Conservation (phyloP, 2,113 vertebrate genomes). For the Nipponia nippon region DNA sequence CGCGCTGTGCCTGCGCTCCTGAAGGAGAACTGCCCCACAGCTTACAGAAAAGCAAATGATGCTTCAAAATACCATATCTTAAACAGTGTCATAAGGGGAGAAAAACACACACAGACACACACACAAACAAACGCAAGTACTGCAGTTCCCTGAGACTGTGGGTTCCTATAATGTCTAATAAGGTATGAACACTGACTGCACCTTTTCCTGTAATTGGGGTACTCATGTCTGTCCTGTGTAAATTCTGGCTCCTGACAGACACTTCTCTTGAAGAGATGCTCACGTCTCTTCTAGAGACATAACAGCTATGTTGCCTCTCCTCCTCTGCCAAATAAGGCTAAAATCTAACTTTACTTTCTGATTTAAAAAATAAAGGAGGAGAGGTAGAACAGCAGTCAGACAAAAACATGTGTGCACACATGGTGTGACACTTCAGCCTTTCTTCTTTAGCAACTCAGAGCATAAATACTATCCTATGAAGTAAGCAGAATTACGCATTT, state of each 20-base stretch:
- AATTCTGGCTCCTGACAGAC: background rate
- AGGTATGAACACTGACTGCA: background rate
- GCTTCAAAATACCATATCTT: background rate
- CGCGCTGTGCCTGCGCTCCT: fast-evolving
- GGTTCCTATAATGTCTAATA: background rate
- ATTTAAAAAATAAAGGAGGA: background rate
- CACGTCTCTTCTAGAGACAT: background rate
- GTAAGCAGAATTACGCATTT: background rate
- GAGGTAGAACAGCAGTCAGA: background rate
- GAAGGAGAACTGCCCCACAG: background rate
- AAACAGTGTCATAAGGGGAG: background rate
- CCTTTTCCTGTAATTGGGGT: background rate
- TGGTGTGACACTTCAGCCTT: background rate
- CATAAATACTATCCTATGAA: background rate
- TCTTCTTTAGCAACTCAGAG: background rate
- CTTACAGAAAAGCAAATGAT: background rate
- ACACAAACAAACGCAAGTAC: background rate
- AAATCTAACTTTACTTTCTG: background rate
- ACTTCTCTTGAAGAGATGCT: background rate
- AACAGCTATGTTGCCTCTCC: background rate
- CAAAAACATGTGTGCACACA: background rate
- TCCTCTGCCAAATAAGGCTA: background rate
- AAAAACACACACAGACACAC: background rate
- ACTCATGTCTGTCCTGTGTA: background rate
- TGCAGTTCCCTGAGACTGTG: background rate